phyloP scores from a whole-genome alignment of 2,797 vertebrate species.

The Sciurus vulgaris region DNA sequence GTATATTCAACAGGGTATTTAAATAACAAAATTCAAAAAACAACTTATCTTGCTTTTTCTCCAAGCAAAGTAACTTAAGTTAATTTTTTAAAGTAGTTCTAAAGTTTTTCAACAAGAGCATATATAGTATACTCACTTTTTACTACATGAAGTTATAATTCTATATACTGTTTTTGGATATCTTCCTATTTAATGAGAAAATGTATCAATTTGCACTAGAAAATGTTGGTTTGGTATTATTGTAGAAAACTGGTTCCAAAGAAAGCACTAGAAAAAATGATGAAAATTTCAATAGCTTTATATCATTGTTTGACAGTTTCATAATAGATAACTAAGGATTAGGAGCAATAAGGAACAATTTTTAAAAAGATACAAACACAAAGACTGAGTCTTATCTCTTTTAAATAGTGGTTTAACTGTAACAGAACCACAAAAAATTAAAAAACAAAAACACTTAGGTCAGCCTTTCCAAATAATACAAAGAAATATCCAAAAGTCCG shows the following conservation, averaged over 20 bases:
- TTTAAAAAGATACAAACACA: neutral
- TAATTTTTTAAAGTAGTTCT: neutral
- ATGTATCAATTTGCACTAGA: neutral
- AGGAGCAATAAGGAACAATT: constrained; percentile 10
- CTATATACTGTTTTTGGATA: neutral
- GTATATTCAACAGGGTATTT: neutral
- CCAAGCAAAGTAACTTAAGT: neutral
- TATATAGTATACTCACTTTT: neutral
- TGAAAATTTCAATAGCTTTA: neutral
- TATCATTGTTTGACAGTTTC: neutral
- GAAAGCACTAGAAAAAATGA: neutral
- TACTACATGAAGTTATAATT: neutral
- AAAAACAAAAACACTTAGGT: neutral
- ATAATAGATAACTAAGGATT: neutral
- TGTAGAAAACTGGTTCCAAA: neutral
- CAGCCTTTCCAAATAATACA: constrained; percentile 49
- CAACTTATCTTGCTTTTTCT: neutral
- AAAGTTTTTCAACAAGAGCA: neutral
- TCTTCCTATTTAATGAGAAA: neutral
- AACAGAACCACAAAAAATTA: neutral
- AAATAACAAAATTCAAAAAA: neutral
- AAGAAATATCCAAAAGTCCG: neutral
- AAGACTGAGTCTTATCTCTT: neutral
- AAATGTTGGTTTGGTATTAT: neutral
- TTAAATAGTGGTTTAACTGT: neutral